Evolutionary conservation across 1,140 invertebrate species (phyloP).

Genomic region (Melitaea cinxia): DNA sequence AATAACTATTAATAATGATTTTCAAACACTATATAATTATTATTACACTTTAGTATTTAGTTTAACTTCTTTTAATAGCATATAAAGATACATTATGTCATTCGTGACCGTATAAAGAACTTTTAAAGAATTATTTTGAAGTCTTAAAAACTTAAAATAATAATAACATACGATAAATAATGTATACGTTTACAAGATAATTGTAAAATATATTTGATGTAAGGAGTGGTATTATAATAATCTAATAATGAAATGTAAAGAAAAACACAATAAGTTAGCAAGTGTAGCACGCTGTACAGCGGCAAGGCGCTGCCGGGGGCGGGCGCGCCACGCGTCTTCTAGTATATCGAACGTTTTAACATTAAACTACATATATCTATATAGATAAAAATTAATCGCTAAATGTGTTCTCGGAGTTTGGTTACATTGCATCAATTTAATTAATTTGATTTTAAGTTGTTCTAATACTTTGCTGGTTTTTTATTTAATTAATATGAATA

Average conservation of each 20-base stretch:
- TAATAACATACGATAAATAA: neutral
- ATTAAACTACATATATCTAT: neutral
- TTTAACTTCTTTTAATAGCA: too few relatives aligned
- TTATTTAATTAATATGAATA: too few relatives aligned
- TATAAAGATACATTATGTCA: too few relatives aligned
- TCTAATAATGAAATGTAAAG: conserved; percentile 24
- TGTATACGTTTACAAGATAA: neutral
- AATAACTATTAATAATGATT: too few relatives aligned
- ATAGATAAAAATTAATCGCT: neutral
- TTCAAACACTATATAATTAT: too few relatives aligned
- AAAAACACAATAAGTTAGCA: conserved; percentile 43
- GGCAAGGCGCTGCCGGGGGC: conserved; percentile 72
- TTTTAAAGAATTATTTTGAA: too few relatives aligned
- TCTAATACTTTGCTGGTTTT: too few relatives aligned
- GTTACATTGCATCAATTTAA: too few relatives aligned
- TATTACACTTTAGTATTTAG: too few relatives aligned
- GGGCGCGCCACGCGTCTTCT: conserved; percentile 57
- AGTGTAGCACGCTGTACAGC: conserved; percentile 61
- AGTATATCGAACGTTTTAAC: conserved; percentile 35
- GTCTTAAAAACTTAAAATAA: neutral
- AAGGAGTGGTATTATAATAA: neutral
- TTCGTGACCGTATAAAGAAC: too few relatives aligned
- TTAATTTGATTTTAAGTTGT: too few relatives aligned
- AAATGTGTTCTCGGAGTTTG: neutral
- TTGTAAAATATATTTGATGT: neutral